Percentiles rank a stretch among this genome's conserved stretches.
phyloP scores from a whole-genome alignment of 2,888 invertebrate species.

The Drosophila suboccidentalis region DNA sequence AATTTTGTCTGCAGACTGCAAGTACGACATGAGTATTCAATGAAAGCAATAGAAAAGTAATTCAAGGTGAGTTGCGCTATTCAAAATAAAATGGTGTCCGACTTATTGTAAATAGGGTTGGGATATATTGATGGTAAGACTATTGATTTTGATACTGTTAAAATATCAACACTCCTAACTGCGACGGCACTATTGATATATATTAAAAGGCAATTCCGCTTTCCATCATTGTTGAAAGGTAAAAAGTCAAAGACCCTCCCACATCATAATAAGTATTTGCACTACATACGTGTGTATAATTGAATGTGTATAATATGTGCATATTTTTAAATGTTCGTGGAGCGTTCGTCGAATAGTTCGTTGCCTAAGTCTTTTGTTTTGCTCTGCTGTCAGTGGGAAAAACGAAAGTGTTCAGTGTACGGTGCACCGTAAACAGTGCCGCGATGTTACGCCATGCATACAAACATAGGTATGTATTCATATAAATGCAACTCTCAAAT shows the following conservation, averaged over 20 bases:
- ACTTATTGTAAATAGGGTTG: slow-evolving; percentile 16
- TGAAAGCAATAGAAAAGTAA: slow-evolving; percentile 49
- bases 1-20: slow-evolving; percentile 33
- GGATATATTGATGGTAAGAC: not conserved
- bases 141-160: too few relatives aligned
- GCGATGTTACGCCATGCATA: slow-evolving; percentile 53
- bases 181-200: not conserved
- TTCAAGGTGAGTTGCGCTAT: slow-evolving; percentile 67
- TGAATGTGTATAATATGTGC: slow-evolving; percentile 21
- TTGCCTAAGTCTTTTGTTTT: slow-evolving; percentile 56
- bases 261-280: slow-evolving; percentile 11
- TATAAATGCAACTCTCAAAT: slow-evolving; percentile 43
- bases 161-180: too few relatives aligned
- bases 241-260: slow-evolving; percentile 39
- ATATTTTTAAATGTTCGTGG: slow-evolving; percentile 39
- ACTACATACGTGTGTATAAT: slow-evolving; percentile 9
- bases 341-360: slow-evolving; percentile 46
- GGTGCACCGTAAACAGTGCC: slow-evolving; percentile 27
- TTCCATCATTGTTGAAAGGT: slow-evolving; percentile 31
- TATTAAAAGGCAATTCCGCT: slow-evolving; percentile 14
- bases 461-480: slow-evolving; percentile 37
- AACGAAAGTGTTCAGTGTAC: slow-evolving; percentile 65
- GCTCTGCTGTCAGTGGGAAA: slow-evolving; percentile 46
- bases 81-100: slow-evolving; percentile 28
- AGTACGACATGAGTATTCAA: slow-evolving; percentile 29